Evolutionary conservation across 2,888 invertebrate species (phyloP).

Genomic region (Epinotia demarniana): DNA sequence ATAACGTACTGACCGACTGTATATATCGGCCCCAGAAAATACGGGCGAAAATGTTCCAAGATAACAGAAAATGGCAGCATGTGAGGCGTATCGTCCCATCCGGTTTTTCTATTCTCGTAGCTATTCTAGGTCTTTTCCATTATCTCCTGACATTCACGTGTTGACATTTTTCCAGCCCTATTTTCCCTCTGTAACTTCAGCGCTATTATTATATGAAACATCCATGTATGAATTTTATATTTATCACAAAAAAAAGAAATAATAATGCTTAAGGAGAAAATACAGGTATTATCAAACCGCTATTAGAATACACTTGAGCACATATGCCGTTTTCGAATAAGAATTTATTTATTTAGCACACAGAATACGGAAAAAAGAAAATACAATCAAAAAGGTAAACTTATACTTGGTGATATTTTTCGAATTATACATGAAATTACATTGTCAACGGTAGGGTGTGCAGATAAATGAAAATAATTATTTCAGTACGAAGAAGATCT

Average conservation of each 20-base stretch:
- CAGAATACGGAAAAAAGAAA: no score
- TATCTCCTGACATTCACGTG: constrained; percentile 28
- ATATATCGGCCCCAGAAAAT: background rate
- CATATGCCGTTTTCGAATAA: no score
- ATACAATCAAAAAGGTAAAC: no score
- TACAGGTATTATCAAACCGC: no score
- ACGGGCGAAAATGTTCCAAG: background rate
- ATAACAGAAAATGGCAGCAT: background rate
- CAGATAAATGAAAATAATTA: no score
- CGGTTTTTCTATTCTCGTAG: constrained; percentile 22
- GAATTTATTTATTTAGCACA: no score
- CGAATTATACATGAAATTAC: no score
- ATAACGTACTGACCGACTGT: background rate
- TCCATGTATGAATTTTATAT: background rate
- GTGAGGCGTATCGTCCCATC: constrained; percentile 4
- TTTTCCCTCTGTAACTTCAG: background rate
- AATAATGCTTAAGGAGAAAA: no score
- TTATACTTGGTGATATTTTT: no score
- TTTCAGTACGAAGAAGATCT: no score
- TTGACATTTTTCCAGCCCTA: constrained; percentile 24
- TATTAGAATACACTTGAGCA: no score
- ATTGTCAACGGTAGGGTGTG: no score
- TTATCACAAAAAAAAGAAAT: background rate
- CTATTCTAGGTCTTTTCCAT: constrained; percentile 15
- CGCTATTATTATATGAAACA: background rate